A percentile compares a stretch with the other conserved stretches of the same genome.
Evolutionary conservation across 2,797 vertebrate genomes (phyloP).

Genomic region (Knipowitschia caucasica): DNA sequence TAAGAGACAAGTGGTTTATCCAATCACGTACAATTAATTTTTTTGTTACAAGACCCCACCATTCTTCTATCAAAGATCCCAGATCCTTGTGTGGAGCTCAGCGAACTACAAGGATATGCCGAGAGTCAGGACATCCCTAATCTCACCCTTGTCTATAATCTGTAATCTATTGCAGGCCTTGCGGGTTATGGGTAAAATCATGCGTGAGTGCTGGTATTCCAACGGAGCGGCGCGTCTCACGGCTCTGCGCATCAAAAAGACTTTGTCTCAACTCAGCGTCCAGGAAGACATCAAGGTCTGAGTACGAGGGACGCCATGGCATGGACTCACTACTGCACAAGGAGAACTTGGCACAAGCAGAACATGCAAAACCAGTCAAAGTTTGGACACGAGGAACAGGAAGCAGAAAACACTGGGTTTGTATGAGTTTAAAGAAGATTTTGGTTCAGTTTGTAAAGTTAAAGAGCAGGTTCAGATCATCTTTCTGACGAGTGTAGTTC

Average conservation of each 20-base stretch:
- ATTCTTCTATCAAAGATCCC: too few species aligned
- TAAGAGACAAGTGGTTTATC: too few species aligned
- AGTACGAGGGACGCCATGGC: not conserved
- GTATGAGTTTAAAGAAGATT: not conserved
- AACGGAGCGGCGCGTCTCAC: constrained; percentile 91
- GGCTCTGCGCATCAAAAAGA: constrained; percentile 95
- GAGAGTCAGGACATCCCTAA: too few species aligned
- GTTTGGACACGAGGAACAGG: not conserved
- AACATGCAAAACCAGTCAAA: constrained; percentile 12
- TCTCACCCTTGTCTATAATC: constrained; percentile 3
- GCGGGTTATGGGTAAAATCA: constrained; percentile 96
- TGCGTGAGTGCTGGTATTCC: constrained; percentile 96
- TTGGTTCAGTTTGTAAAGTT: not conserved
- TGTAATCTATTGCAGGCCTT: constrained; percentile 72
- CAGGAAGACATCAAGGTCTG: constrained; percentile 95
- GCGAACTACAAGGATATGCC: too few species aligned
- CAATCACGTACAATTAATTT: too few species aligned
- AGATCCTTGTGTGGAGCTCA: too few species aligned
- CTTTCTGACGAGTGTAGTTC: too few species aligned
- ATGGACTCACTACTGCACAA: constrained; percentile 17
- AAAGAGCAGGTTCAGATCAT: too few species aligned
- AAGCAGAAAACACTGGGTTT: too few species aligned
- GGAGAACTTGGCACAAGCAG: constrained; percentile 30
- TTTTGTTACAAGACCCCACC: too few species aligned
- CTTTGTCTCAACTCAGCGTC: constrained; percentile 91